A percentile compares a stretch with the other conserved stretches of the same genome.
Conservation (phyloP, 2,888 invertebrate genomes). For the Drosophila peninsularis region DNA sequence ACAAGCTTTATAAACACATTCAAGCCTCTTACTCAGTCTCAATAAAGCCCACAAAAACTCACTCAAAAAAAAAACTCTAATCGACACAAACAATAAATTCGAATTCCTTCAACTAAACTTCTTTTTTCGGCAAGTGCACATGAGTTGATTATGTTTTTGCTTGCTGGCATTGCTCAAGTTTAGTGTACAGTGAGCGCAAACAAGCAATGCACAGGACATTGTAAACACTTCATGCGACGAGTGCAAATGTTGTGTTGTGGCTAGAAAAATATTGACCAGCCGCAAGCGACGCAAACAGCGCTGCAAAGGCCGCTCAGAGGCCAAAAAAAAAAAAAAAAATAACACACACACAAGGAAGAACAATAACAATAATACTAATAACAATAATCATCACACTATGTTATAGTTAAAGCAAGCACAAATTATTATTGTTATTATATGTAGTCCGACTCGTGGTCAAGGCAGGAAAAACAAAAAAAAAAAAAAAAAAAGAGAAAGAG, state of each 20-base stretch:
- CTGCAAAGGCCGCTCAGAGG: slow-evolving; percentile 8
- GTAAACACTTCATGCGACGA: slow-evolving; percentile 40
- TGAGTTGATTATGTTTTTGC: slow-evolving; percentile 27
- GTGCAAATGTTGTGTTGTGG: slow-evolving; percentile 31
- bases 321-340: slow-evolving; percentile 5
- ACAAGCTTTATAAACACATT: no score
- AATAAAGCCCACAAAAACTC: no score
- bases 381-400: slow-evolving; percentile 52
- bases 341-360: slow-evolving; percentile 21
- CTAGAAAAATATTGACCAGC: slow-evolving; percentile 51
- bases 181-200: slow-evolving; percentile 43
- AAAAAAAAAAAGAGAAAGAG: neutral
- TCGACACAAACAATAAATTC: neutral
- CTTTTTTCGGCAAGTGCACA: slow-evolving; percentile 17
- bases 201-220: slow-evolving; percentile 37
- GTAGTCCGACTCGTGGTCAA: slow-evolving; percentile 1
- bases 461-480: neutral
- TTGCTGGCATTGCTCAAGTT: slow-evolving; percentile 21
- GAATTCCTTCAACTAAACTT: neutral
- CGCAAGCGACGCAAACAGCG: slow-evolving; percentile 28
- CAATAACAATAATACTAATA: slow-evolving; percentile 46
- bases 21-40: neutral
- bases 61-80: neutral
- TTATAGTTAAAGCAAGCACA: slow-evolving; percentile 29
- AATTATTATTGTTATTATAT: slow-evolving; percentile 42